These are phyloP conservation scores for Caenorhabditis macrosperma DNA, from an alignment of 2,888 invertebrate genomes.

Conservation along the genomic window DNA sequence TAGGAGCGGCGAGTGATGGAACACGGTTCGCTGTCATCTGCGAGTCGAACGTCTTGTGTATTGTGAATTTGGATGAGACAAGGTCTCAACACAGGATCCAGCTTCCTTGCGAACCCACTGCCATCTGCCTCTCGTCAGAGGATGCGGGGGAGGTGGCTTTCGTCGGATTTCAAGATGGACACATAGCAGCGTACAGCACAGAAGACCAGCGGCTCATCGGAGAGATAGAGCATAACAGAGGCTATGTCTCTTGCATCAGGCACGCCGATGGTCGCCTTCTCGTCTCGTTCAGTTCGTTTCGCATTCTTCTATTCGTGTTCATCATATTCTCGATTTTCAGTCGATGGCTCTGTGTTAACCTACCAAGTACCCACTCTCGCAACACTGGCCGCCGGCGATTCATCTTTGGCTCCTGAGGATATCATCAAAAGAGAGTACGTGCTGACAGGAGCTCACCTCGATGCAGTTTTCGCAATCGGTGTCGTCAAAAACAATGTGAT, in stretches of 20 bases:
- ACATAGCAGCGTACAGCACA: conserved; percentile 29
- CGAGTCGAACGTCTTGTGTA: conserved; percentile 9
- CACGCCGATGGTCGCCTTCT: conserved; percentile 82
- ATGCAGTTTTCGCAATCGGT: conserved; percentile 85
- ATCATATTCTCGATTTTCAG: conserved; percentile 71
- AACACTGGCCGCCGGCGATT: not conserved
- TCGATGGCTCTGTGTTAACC: conserved; percentile 85
- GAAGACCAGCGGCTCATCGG: conserved; percentile 8
- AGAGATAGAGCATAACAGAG: conserved; percentile 48
- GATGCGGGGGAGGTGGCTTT: conserved; percentile 32
- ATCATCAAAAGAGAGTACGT: conserved; percentile 80
- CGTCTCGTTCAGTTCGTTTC: conserved; percentile 83
- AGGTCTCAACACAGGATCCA: not conserved
- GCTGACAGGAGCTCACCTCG: conserved; percentile 86
- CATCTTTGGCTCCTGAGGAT: not conserved
- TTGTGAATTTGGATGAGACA: conserved; percentile 14
- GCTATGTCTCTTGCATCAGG: conserved; percentile 83
- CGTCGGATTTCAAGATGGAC: conserved; percentile 51
- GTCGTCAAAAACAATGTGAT: conserved; percentile 84
- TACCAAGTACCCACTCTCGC: conserved; percentile 67
- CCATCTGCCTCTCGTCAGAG: conserved; percentile 26
- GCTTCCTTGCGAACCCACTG: not conserved
- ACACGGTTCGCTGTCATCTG: conserved; percentile 43
- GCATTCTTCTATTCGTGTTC: conserved; percentile 8
- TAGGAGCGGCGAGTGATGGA: conserved; percentile 29